phyloP scores from a whole-genome alignment of 2,888 invertebrate species.

The Lordiphosa fenestrarum region DNA sequence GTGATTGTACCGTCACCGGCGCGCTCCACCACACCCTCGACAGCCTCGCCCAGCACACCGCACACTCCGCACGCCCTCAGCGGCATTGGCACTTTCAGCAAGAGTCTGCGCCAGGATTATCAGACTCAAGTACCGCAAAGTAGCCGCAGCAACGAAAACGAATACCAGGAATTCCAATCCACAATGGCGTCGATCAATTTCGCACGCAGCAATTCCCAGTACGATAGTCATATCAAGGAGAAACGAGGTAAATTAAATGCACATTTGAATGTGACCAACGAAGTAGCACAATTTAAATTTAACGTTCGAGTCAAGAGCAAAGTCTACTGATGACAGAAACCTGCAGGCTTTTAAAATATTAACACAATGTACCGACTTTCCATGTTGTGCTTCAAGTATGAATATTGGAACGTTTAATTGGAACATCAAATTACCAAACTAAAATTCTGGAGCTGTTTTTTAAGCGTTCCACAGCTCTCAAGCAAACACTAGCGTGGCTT shows the following conservation, averaged over 20 bases:
- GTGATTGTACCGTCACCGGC: slow-evolving; percentile 71
- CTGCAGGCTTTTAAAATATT: no score
- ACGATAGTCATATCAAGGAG: slow-evolving; percentile 92
- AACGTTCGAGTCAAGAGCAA: no score
- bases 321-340: no score
- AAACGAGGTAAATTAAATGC: slow-evolving; percentile 86
- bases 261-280: no score
- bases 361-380: no score
- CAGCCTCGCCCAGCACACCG: slow-evolving; percentile 33
- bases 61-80: slow-evolving; percentile 42
- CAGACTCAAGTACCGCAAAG: slow-evolving; percentile 67
- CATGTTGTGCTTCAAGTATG: no score
- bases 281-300: no score
- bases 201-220: slow-evolving; percentile 89
- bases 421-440: no score
- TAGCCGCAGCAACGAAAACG: slow-evolving; percentile 62
- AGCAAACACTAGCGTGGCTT: no score
- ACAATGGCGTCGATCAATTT: slow-evolving; percentile 86
- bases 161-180: slow-evolving; percentile 82
- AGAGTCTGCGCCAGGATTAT: slow-evolving; percentile 70
- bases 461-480: no score
- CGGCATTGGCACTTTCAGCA: slow-evolving; percentile 72
- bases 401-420: no score
- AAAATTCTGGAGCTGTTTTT: no score
- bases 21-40: slow-evolving; percentile 51